These are phyloP conservation scores for Pyxicephalus adspersus DNA, from an alignment of 2,113 vertebrate species.

Conservation along the genomic window DNA sequence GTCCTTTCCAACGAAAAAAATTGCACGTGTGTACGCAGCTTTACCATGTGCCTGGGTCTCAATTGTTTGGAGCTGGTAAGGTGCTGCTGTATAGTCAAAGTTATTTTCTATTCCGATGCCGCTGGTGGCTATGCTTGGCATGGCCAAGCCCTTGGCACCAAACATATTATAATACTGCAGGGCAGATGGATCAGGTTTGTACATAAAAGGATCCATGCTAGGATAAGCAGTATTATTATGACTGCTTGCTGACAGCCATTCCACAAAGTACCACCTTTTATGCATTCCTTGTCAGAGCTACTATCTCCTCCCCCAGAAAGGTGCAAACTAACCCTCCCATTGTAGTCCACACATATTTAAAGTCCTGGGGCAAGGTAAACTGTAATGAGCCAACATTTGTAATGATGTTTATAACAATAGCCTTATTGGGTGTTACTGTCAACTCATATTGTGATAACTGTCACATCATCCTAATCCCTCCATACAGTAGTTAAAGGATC, in stretches of 20 bases:
- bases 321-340: not conserved
- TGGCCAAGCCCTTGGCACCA: not conserved
- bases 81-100: not conserved
- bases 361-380: constrained; percentile 26
- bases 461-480: constrained; percentile 66
- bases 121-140: not conserved
- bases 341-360: constrained; percentile 58
- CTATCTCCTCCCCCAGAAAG: not conserved
- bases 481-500: not conserved
- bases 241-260: constrained; percentile 83
- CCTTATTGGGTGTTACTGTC: constrained; percentile 59
- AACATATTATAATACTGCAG: not conserved
- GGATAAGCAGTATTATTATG: not conserved
- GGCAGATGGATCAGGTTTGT: not conserved
- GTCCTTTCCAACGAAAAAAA: too few species aligned
- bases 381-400: constrained; percentile 58
- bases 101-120: constrained; percentile 13
- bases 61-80: not conserved
- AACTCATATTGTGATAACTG: constrained; percentile 67
- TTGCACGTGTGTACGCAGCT: too few species aligned
- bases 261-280: constrained; percentile 72
- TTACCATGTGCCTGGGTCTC: not conserved
- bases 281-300: constrained; percentile 47
- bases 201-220: constrained; percentile 1
- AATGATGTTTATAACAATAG: constrained; percentile 65